Conservation (phyloP, 2,797 vertebrate species). For the Anolis apletophallus region DNA sequence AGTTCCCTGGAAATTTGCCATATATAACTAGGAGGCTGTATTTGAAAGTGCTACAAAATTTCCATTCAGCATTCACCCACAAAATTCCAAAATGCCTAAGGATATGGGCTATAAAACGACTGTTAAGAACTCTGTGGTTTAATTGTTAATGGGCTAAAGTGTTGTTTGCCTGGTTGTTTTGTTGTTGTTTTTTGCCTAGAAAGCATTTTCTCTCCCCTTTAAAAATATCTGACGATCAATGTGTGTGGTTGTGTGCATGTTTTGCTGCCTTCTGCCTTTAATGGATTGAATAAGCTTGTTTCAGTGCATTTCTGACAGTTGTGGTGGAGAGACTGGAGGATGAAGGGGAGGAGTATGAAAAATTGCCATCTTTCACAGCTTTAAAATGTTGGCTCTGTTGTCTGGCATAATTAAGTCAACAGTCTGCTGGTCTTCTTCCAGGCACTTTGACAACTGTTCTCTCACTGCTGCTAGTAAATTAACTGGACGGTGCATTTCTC, state of each 20-base stretch:
- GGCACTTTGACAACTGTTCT: slow-evolving; percentile 70
- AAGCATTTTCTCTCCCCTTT: too few species aligned
- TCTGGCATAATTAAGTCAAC: slow-evolving; percentile 75
- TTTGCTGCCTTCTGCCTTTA: slow-evolving; percentile 39
- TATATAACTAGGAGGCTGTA: not conserved
- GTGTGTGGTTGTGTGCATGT: not conserved
- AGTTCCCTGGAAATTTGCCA: not conserved
- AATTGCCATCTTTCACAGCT: slow-evolving; percentile 74
- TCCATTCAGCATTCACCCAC: not conserved
- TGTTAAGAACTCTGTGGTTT: not conserved
- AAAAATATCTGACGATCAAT: not conserved
- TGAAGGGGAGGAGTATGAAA: slow-evolving; percentile 59
- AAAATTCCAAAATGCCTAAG: not conserved
- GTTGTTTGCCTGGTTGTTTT: not conserved
- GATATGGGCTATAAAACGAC: not conserved
- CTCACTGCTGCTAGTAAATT: slow-evolving; percentile 66
- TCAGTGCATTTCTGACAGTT: slow-evolving; percentile 52
- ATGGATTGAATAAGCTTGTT: slow-evolving; percentile 55
- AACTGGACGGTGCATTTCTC: slow-evolving; percentile 59
- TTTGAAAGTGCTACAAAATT: not conserved
- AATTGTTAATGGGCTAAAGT: not conserved
- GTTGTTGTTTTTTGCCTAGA: not conserved
- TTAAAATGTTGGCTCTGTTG: slow-evolving; percentile 73
- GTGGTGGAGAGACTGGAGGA: not conserved
- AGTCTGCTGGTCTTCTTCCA: slow-evolving; percentile 74